Conservation (phyloP, 53 echinoderm and acorn worm species). For the Paracentrotus lividus region DNA sequence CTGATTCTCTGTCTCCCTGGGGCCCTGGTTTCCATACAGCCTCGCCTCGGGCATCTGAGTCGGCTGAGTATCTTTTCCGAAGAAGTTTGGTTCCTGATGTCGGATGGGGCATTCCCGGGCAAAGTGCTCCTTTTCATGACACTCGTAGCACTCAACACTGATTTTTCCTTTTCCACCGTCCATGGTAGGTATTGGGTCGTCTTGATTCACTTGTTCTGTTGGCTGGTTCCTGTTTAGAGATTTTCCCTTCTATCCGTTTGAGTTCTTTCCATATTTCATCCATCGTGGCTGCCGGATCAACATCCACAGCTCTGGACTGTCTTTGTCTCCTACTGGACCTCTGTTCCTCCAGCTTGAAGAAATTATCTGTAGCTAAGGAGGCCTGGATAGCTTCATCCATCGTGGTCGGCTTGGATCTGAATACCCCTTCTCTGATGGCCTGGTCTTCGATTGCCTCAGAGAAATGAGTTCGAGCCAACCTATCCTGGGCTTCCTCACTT, state of each 20-base stretch:
- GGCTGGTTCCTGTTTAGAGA: constrained; percentile 10
- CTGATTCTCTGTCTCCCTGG: background rate
- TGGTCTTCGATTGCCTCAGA: constrained; percentile 76
- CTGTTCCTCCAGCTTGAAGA: constrained; percentile 61
- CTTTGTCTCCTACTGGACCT: constrained; percentile 15
- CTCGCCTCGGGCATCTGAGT: background rate
- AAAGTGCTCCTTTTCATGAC: background rate
- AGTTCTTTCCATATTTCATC: background rate
- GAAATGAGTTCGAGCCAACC: constrained; percentile 74
- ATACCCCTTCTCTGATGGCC: constrained; percentile 67
- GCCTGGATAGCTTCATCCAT: constrained; percentile 69
- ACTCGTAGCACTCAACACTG: background rate
- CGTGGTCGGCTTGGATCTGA: constrained; percentile 45
- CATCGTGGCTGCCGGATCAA: background rate
- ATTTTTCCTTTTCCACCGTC: background rate
- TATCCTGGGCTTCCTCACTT: constrained; percentile 28
- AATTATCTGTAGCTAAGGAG: constrained; percentile 68
- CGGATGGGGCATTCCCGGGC: background rate
- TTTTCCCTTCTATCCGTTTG: background rate
- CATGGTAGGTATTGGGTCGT: background rate
- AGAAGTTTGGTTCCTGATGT: background rate
- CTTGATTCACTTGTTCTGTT: background rate
- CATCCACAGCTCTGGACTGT: constrained; percentile 26
- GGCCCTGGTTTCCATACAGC: constrained; percentile 19
- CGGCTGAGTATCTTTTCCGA: background rate